Conservation (phyloP, 2,888 invertebrate species). For the Synergus itoensis region DNA sequence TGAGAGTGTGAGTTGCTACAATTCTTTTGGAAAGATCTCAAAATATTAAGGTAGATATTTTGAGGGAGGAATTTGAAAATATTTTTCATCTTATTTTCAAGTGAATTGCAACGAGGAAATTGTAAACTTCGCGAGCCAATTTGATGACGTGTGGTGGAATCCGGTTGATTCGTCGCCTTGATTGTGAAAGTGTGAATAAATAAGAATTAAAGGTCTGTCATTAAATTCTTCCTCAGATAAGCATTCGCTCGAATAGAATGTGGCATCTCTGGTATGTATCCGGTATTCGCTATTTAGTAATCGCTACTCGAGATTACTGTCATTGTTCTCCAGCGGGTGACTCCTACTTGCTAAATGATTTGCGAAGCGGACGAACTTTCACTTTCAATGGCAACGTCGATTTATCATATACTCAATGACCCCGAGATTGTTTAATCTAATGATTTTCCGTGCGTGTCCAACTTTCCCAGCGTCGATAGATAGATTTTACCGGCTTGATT, state of each 20-base stretch:
- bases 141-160: conserved; percentile 47
- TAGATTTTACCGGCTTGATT: conserved; percentile 25
- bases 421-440: conserved; percentile 43
- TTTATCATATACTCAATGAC: conserved; percentile 49
- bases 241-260: conserved; percentile 38
- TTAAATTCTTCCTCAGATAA: conserved; percentile 43
- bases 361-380: conserved; percentile 60
- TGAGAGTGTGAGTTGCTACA: too few relatives aligned
- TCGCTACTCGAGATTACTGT: conserved; percentile 62
- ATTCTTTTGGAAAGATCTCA: not conserved
- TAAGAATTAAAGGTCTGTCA: conserved; percentile 44
- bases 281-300: conserved; percentile 61
- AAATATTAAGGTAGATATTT: not conserved
- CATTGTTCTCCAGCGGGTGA: conserved; percentile 59
- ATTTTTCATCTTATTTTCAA: not conserved
- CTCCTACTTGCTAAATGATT: conserved; percentile 55
- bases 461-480: not conserved
- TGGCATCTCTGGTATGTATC: conserved; percentile 44
- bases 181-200: conserved; percentile 58
- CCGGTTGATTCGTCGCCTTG: conserved; percentile 55
- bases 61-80: too few relatives aligned
- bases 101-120: not conserved
- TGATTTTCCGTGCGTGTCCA: conserved; percentile 31
- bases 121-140: not conserved
- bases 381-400: conserved; percentile 61